Evolutionary conservation across 1,140 invertebrate genomes (phyloP).

Genomic region (Drosophila ananassae): DNA sequence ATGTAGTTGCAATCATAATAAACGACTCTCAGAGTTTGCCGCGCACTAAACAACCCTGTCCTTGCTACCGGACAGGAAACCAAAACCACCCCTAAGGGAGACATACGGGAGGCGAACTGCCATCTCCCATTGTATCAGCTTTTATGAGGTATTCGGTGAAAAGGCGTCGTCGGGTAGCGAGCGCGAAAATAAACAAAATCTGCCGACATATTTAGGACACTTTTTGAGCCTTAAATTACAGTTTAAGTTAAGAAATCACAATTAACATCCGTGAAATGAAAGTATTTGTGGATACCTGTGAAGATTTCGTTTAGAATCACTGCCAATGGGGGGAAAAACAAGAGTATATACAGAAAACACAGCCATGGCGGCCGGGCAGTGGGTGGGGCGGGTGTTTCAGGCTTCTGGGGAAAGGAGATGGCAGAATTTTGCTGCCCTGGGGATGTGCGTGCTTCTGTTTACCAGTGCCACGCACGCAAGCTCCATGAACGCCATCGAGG

Average conservation of each 20-base stretch:
- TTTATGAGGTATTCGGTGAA: slow-evolving; percentile 75
- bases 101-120: slow-evolving; percentile 43
- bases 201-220: slow-evolving; percentile 1
- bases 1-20: slow-evolving; percentile 29
- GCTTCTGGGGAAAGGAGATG: slow-evolving; percentile 7
- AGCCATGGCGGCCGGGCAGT: slow-evolving; percentile 53
- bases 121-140: slow-evolving; percentile 50
- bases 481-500: slow-evolving; percentile 66
- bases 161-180: slow-evolving; percentile 34
- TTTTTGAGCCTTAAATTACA: slow-evolving; percentile 11
- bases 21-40: slow-evolving; percentile 40
- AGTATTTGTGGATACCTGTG: not conserved
- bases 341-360: slow-evolving; percentile 39
- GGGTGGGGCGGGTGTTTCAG: slow-evolving; percentile 29
- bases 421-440: slow-evolving; percentile 17
- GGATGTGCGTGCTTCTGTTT: slow-evolving; percentile 72
- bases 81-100: slow-evolving; percentile 73
- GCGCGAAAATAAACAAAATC: slow-evolving; percentile 45
- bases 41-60: slow-evolving; percentile 69
- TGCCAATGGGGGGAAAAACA: slow-evolving; percentile 16
- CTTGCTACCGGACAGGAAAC: slow-evolving; percentile 57
- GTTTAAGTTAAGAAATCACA: not conserved
- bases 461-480: slow-evolving; percentile 53
- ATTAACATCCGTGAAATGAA: slow-evolving; percentile 18
- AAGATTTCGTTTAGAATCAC: slow-evolving; percentile 9